Evolutionary conservation across 2,113 vertebrate genomes (phyloP).

Genomic region (Labeo rohita): DNA sequence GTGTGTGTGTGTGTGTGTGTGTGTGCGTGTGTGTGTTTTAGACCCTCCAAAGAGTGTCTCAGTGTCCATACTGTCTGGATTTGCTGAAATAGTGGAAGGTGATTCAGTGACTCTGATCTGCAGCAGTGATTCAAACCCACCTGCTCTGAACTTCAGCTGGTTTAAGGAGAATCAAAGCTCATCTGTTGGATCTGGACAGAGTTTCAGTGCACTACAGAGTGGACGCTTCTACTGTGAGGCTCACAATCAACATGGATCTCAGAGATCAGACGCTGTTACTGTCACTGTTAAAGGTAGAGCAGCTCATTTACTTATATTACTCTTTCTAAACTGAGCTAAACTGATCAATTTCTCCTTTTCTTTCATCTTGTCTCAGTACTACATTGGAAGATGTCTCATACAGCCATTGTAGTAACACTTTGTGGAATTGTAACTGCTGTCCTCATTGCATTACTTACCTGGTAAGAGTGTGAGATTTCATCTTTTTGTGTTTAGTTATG

Average conservation of each 20-base stretch:
- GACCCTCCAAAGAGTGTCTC: background rate
- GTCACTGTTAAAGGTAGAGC: background rate
- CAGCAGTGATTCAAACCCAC: too few species aligned
- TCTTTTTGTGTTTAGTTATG: background rate
- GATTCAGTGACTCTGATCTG: too few species aligned
- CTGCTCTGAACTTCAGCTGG: background rate
- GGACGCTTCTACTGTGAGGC: conserved; percentile 3
- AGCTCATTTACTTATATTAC: background rate
- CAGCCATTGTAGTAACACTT: background rate
- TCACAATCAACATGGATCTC: too few species aligned
- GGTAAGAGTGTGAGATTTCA: background rate
- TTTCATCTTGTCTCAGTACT: background rate
- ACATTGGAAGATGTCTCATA: background rate
- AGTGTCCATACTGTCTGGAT: background rate
- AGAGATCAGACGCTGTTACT: background rate
- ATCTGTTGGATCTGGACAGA: background rate
- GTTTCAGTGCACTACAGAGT: conserved; percentile 7
- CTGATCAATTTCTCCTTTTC: background rate
- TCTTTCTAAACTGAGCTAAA: background rate
- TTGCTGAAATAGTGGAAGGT: background rate
- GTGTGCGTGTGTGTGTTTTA: background rate
- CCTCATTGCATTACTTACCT: background rate
- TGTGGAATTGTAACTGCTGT: conserved; percentile 20
- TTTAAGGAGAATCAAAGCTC: background rate
- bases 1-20: too few species aligned